Conservation (phyloP, 2,888 invertebrate genomes). For the Dascillus cervinus region DNA sequence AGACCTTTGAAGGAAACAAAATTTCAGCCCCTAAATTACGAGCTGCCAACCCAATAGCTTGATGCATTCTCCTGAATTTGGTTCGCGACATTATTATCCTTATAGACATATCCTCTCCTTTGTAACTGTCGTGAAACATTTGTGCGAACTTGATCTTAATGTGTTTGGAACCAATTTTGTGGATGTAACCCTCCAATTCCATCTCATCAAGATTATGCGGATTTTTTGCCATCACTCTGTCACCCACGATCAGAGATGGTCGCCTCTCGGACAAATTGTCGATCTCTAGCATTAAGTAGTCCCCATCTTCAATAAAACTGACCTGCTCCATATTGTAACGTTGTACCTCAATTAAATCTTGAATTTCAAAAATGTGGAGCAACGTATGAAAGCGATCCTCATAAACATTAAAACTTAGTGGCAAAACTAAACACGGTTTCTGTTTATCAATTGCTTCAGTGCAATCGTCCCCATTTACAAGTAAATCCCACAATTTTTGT, state of each 20-base stretch:
- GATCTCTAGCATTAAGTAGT: slow-evolving; percentile 68
- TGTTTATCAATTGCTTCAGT: slow-evolving; percentile 23
- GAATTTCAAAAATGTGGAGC: slow-evolving; percentile 69
- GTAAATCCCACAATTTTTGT: no score
- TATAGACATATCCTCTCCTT: slow-evolving; percentile 68
- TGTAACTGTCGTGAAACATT: slow-evolving; percentile 66
- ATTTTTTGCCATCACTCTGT: no score
- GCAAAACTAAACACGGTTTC: slow-evolving; percentile 48
- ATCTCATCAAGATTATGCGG: no score
- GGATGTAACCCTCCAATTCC: no score
- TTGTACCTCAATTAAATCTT: no score
- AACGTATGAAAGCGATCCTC: slow-evolving; percentile 63
- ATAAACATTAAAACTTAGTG: slow-evolving; percentile 53
- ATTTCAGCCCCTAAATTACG: slow-evolving; percentile 56
- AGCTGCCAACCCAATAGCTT: slow-evolving; percentile 58
- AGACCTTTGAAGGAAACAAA: slow-evolving; percentile 60
- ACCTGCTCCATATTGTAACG: no score
- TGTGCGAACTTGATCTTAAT: slow-evolving; percentile 69
- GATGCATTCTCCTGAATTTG: slow-evolving; percentile 62
- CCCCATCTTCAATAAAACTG: slow-evolving; percentile 59
- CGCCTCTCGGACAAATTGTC: slow-evolving; percentile 82
- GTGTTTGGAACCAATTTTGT: slow-evolving; percentile 59
- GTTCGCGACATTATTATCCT: slow-evolving; percentile 61
- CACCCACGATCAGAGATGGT: slow-evolving; percentile 77
- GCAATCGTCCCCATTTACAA: slow-evolving; percentile 35